Evolutionary conservation across 53 echinoderm and acorn worm species (phyloP).

Genomic region (Hippasteria phrygiana): DNA sequence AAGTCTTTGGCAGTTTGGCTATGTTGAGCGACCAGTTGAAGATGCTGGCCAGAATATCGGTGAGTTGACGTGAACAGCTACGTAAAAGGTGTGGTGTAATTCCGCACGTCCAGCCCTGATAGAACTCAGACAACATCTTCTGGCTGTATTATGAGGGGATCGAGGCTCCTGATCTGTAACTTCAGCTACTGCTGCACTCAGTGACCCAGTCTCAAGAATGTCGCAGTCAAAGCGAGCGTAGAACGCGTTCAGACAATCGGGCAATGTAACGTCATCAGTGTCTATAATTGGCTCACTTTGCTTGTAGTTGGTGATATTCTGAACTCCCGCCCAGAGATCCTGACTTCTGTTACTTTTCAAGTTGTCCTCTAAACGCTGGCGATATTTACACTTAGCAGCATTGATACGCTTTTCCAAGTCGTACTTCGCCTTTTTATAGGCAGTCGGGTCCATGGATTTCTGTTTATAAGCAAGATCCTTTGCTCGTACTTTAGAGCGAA

Average conservation of each 20-base stretch:
- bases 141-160: conserved; percentile 6
- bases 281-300: conserved; percentile 1
- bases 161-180: conserved; percentile 31
- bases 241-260: conserved; percentile 58
- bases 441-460: conserved; percentile 40
- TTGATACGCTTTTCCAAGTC: conserved; percentile 49
- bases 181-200: background rate
- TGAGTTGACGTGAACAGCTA: conserved; percentile 32
- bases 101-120: conserved; percentile 21
- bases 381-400: conserved; percentile 43
- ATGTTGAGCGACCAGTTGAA: conserved; percentile 55
- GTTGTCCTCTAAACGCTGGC: conserved; percentile 34
- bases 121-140: conserved; percentile 28
- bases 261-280: conserved; percentile 59
- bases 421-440: conserved; percentile 54
- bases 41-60: conserved; percentile 29
- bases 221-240: conserved; percentile 60
- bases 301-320: conserved; percentile 57
- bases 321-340: conserved; percentile 62
- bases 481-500: no score
- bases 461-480: no score
- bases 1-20: conserved; percentile 25
- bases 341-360: conserved; percentile 25
- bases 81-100: conserved; percentile 54
- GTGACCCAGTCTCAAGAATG: conserved; percentile 2